These are phyloP conservation scores for Mallotus villosus DNA, from an alignment of 2,797 vertebrate species.

Conservation along the genomic window DNA sequence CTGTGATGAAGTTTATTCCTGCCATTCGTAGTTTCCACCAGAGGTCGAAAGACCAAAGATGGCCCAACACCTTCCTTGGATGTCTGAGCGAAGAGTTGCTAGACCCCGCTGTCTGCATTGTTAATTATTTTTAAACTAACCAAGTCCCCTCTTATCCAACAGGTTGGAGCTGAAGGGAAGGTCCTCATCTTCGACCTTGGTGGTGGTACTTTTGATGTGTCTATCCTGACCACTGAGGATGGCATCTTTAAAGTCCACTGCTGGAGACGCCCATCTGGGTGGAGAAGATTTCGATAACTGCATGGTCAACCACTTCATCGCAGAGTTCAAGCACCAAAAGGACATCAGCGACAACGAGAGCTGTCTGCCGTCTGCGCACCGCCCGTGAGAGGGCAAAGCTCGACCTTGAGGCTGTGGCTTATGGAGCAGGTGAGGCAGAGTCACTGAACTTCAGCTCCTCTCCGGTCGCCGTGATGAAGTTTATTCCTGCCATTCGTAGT, in stretches of 20 bases:
- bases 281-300: conserved; percentile 87
- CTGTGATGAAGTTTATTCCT: no score
- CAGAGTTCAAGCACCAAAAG: no score
- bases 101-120: conserved; percentile 57
- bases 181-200: conserved; percentile 89
- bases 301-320: conserved; percentile 86
- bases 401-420: conserved; percentile 87
- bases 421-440: conserved; percentile 76
- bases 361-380: conserved; percentile 79
- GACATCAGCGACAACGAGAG: no score
- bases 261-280: conserved; percentile 85
- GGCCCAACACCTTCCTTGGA: no score
- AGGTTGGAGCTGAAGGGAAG: conserved; percentile 80
- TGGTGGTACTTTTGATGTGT: conserved; percentile 88
- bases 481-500: no score
- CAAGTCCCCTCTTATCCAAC: neutral
- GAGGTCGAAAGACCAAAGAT: no score
- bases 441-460: neutral
- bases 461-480: no score
- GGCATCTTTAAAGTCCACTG: conserved; percentile 87
- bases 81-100: no score
- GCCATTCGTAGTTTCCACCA: no score
- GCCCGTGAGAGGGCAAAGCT: conserved; percentile 81
- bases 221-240: conserved; percentile 86
- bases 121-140: no score